Conservation (phyloP, 2,797 vertebrate species). For the Dipus sagitta region DNA sequence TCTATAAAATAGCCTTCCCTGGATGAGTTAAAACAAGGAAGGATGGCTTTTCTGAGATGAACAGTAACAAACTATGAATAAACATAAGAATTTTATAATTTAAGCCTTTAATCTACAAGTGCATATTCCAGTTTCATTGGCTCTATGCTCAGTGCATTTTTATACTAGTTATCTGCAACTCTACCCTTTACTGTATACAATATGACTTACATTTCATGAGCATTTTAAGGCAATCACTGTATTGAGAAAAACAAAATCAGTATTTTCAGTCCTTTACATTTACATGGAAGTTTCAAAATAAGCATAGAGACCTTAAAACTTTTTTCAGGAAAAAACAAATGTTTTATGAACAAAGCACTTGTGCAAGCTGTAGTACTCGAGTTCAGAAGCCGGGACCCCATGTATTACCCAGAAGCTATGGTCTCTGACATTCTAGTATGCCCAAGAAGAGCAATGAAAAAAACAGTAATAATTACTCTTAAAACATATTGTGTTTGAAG, state of each 20-base stretch:
- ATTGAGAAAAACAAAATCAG: conserved; percentile 40
- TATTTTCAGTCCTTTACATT: conserved; percentile 26
- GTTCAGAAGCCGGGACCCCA: too few relatives aligned
- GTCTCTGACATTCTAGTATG: too few relatives aligned
- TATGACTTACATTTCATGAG: conserved; percentile 59
- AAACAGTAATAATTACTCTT: background rate
- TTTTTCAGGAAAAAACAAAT: background rate
- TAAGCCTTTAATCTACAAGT: conserved; percentile 5
- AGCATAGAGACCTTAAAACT: background rate
- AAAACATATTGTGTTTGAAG: background rate
- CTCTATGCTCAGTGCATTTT: conserved; percentile 50
- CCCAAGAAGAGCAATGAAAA: too few relatives aligned
- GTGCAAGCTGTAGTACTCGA: too few relatives aligned
- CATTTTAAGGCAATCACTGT: conserved; percentile 42
- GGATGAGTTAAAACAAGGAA: background rate
- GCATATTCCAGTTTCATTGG: background rate
- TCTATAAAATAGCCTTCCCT: background rate
- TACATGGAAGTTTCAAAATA: conserved; percentile 34
- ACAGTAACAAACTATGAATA: background rate
- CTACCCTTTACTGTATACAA: conserved; percentile 58
- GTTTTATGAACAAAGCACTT: too few relatives aligned
- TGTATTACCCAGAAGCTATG: too few relatives aligned
- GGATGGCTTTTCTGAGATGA: background rate
- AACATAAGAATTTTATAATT: conserved; percentile 51
- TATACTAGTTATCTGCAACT: conserved; percentile 42